Base-by-base conservation (phyloP, 1,140 invertebrate genomes). In the Cephus cinctus region DNA sequence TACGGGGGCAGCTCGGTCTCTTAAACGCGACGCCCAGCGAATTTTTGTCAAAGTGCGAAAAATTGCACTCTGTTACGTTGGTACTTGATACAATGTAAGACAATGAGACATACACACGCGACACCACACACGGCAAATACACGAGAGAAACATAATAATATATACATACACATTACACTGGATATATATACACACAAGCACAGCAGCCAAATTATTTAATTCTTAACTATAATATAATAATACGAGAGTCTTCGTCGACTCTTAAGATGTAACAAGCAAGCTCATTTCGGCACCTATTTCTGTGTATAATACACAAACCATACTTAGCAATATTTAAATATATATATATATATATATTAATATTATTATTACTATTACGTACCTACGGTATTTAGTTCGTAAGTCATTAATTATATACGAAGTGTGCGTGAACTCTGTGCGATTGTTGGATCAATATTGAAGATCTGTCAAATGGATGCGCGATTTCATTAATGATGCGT, bases 231-330 rank as follows among this genome's bases (percentile, higher is more conserved):
- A 36, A 12, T 15, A 15, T 36, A 15, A 2, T 36, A 9, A 20
- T 14, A 39, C 19, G 22, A 1, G 36, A 47, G 23, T 48, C 19
- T 21, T 32, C 22, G 12, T 12, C n/a, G 18, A 22, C 11, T 19
- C 2, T 38, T 47, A 27, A 41, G 27, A 35, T 15, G 18, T 21
- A 45, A 35, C 11, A 52, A 40, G 44, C 32, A 55, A 65, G 63
- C 63, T 72, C 59, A 71, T 71, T 72, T 71, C 57, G 65, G 57
- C 69, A 74, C 63, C 65, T 71, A 71, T 67, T 70, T 69, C 62
- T 71, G 64, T 67, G 58, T 71, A 71, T 63, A 49, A 67, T 59
- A 68, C 54, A 58, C 58, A 42, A 31, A 57, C 11, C 27, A 30
- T 30, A 30, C 27, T 0, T 12, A 30, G 27, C 27, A 30, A 30